These are phyloP conservation scores for Meloe dianella DNA, from an alignment of 2,888 invertebrate genomes.

Conservation along the genomic window DNA sequence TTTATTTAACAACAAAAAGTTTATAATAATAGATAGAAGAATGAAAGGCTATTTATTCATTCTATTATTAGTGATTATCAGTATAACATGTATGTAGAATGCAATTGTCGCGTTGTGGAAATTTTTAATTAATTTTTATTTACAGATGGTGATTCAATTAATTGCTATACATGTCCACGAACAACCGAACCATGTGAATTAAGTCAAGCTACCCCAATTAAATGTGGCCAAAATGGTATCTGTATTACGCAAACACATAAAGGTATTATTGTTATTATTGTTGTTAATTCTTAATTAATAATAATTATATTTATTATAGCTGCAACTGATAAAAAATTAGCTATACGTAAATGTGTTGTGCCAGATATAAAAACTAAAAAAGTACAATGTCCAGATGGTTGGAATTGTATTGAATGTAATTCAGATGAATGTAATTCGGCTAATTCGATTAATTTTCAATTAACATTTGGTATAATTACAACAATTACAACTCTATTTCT, in stretches of 20 bases:
- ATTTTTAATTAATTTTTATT: neutral
- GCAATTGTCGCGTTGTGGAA: neutral
- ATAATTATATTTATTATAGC: slow-evolving; percentile 6
- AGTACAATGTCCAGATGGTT: slow-evolving; percentile 16
- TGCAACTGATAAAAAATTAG: slow-evolving; percentile 16
- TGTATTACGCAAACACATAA: neutral
- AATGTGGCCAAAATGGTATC: neutral
- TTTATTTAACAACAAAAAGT: neutral
- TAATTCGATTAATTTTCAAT: neutral
- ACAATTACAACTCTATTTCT: neutral
- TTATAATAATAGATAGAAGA: neutral
- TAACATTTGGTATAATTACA: neutral
- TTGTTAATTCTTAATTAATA: neutral
- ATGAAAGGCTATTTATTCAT: neutral
- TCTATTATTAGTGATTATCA: neutral
- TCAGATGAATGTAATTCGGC: slow-evolving; percentile 19
- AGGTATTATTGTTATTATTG: neutral
- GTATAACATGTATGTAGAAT: neutral
- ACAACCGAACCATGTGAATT: neutral
- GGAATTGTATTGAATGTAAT: slow-evolving; percentile 18
- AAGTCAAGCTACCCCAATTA: neutral
- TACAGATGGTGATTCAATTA: slow-evolving; percentile 1
- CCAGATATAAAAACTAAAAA: slow-evolving; percentile 16
- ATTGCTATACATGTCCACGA: neutral
- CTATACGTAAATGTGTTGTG: slow-evolving; percentile 26